phyloP scores from a whole-genome alignment of 2,888 invertebrate species.

The Troglohyphantes excavatus region DNA sequence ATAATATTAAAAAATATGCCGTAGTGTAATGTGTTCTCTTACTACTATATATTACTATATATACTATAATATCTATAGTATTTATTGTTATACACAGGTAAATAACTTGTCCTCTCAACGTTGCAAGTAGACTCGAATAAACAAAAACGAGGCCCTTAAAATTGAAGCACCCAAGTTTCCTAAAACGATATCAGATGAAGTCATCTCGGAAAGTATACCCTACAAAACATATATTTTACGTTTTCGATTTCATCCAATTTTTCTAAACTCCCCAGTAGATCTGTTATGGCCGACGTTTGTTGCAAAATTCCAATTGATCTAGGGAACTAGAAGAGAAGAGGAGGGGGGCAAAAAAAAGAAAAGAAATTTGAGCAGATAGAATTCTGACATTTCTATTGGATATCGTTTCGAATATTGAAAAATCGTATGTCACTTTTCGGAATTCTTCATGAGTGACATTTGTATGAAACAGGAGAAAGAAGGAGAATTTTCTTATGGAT shows the following conservation, averaged over 20 bases:
- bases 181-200: conserved; percentile 70
- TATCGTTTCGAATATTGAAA: conserved; percentile 42
- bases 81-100: too few species aligned
- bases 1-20: too few species aligned
- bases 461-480: conserved; percentile 34
- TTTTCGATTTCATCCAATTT: conserved; percentile 44
- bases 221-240: conserved; percentile 11
- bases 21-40: too few species aligned
- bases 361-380: conserved; percentile 37
- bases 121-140: too few species aligned
- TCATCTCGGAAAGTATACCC: conserved; percentile 18
- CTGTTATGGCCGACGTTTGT: conserved; percentile 57
- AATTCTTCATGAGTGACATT: conserved; percentile 45
- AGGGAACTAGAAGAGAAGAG: not conserved
- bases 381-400: conserved; percentile 68
- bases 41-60: too few species aligned
- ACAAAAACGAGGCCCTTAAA: conserved; percentile 12
- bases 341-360: not conserved
- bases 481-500: not conserved
- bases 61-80: too few species aligned
- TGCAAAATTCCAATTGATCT: conserved; percentile 57
- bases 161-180: conserved; percentile 28
- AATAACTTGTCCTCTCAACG: too few species aligned
- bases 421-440: conserved; percentile 61
- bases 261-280: conserved; percentile 26